Evolutionary conservation across 2,888 invertebrate genomes (phyloP).

Genomic region (Electrophaes corylata): DNA sequence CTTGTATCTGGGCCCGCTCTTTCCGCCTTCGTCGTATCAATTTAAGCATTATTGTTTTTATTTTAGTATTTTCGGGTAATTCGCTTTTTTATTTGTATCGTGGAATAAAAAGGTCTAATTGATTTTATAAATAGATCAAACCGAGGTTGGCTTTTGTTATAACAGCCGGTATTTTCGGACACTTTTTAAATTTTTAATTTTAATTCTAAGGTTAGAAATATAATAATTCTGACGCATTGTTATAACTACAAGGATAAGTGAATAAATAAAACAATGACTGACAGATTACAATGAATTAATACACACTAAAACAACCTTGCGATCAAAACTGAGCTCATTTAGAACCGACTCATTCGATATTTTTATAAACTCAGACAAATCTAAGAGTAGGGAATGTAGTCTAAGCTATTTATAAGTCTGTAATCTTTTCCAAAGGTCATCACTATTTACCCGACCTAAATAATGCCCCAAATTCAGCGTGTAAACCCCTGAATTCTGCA

Average conservation of each 20-base stretch:
- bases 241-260: conserved; percentile 26
- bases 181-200: not conserved
- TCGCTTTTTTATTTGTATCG: conserved; percentile 30
- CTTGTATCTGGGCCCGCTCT: conserved; percentile 76
- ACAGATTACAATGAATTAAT: conserved; percentile 22
- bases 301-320: conserved; percentile 9
- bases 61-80: conserved; percentile 46
- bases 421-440: conserved; percentile 22
- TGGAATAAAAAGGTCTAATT: conserved; percentile 16
- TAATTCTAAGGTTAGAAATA: not conserved
- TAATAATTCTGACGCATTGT: conserved; percentile 13
- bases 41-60: conserved; percentile 75
- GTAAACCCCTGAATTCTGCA: conserved; percentile 35
- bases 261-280: conserved; percentile 23
- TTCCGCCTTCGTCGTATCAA: conserved; percentile 83
- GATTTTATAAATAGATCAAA: conserved; percentile 11
- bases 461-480: conserved; percentile 39
- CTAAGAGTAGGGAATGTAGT: not conserved
- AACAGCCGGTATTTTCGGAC: not conserved
- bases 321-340: conserved; percentile 4
- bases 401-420: conserved; percentile 5
- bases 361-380: conserved; percentile 5
- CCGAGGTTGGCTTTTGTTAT: not conserved
- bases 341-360: not conserved
- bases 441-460: conserved; percentile 38